A percentile compares a stretch with the other conserved stretches of the same genome.
Evolutionary conservation across 2,888 invertebrate genomes (phyloP).

Genomic region (Morpho helenor): DNA sequence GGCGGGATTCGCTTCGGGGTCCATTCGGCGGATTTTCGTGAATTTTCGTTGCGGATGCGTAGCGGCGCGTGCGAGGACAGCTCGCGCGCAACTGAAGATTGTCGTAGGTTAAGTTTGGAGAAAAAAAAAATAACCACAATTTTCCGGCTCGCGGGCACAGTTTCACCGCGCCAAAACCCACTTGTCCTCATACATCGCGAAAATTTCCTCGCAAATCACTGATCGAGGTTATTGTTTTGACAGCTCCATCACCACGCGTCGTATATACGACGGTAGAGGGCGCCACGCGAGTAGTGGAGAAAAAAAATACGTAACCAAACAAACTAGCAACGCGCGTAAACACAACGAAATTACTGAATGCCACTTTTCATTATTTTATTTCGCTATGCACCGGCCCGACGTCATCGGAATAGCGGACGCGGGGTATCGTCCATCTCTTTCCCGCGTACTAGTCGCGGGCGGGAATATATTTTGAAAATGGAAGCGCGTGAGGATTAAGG

Average conservation of each 20-base stretch:
- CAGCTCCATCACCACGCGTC: conserved; percentile 56
- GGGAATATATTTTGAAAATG: conserved; percentile 55
- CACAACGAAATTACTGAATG: conserved; percentile 76
- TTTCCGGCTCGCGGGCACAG: conserved; percentile 59
- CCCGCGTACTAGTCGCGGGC: conserved; percentile 43
- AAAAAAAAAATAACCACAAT: conserved; percentile 68
- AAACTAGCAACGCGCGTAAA: conserved; percentile 77
- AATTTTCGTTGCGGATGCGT: conserved; percentile 45
- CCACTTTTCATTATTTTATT: conserved; percentile 77
- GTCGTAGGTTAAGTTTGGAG: conserved; percentile 74
- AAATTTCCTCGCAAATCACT: conserved; percentile 22
- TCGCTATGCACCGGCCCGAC: conserved; percentile 72
- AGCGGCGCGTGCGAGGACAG: conserved; percentile 62
- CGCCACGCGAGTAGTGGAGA: conserved; percentile 47
- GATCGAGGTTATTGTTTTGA: conserved; percentile 58
- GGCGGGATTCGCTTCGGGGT: conserved; percentile 48
- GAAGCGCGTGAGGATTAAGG: conserved; percentile 38
- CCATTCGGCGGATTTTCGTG: conserved; percentile 58
- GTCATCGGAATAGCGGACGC: conserved; percentile 67
- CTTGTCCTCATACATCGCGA: conserved; percentile 36
- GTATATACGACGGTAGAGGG: conserved; percentile 52
- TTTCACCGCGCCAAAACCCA: conserved; percentile 55
- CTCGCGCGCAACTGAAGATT: conserved; percentile 76
- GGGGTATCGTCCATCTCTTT: conserved; percentile 56
- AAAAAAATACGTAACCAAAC: conserved; percentile 51